These are phyloP conservation scores for Halictus ligatus DNA, from an alignment of 2,888 invertebrate genomes.

Conservation along the genomic window DNA sequence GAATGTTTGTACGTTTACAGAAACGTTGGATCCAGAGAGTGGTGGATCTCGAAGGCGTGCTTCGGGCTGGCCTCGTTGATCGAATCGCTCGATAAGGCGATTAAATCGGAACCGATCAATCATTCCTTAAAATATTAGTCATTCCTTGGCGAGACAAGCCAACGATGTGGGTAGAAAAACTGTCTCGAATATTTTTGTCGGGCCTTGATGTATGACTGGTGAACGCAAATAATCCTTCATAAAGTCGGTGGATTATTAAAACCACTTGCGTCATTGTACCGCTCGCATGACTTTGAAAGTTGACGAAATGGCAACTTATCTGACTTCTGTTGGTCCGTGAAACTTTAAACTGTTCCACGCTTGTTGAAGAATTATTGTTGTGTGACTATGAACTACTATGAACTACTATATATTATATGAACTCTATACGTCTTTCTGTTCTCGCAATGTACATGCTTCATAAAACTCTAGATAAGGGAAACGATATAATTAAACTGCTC, in stretches of 20 bases:
- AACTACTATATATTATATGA: no score
- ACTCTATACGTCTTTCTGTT: neutral
- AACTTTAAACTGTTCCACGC: neutral
- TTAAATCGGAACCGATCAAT: constrained; percentile 7
- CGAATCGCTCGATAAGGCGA: neutral
- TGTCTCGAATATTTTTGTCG: neutral
- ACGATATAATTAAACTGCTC: no score
- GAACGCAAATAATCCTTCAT: neutral
- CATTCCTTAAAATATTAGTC: constrained; percentile 7
- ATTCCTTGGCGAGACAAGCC: neutral
- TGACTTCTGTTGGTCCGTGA: neutral
- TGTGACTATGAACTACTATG: neutral
- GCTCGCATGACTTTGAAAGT: neutral
- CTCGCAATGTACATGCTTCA: neutral
- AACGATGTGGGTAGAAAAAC: neutral
- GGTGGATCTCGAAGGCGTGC: neutral
- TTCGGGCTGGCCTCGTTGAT: neutral
- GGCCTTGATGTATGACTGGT: neutral
- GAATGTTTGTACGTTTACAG: neutral
- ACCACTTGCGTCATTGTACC: neutral
- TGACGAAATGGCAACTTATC: neutral
- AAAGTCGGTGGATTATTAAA: neutral
- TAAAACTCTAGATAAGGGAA: neutral
- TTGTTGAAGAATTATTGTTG: neutral
- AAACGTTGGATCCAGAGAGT: neutral